Conservation (phyloP, 2,888 invertebrate genomes). For the Drosophila flavopinicola region DNA sequence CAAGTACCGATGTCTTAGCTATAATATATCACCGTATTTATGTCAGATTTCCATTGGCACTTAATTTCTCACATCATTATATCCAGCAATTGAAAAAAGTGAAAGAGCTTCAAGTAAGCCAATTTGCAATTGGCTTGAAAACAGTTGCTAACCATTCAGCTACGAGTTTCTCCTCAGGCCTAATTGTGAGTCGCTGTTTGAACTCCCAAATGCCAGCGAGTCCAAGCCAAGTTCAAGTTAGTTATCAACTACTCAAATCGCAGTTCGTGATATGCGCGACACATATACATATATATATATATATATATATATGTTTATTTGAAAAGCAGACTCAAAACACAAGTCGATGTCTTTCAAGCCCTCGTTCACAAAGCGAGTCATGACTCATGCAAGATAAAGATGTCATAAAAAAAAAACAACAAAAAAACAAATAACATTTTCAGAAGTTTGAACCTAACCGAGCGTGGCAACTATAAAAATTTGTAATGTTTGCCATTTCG, state of each 20-base stretch:
- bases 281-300: neutral
- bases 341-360: slow-evolving; percentile 8
- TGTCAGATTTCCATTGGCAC: slow-evolving; percentile 1
- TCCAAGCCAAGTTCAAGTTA: slow-evolving; percentile 16
- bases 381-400: slow-evolving; percentile 42
- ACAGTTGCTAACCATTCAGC: neutral
- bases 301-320: neutral
- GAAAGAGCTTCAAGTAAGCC: slow-evolving; percentile 4
- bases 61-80: neutral
- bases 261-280: slow-evolving; percentile 24
- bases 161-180: slow-evolving; percentile 26
- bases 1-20: too few relatives aligned
- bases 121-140: slow-evolving; percentile 8
- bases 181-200: neutral
- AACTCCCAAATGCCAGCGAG: slow-evolving; percentile 11
- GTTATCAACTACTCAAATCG: slow-evolving; percentile 11
- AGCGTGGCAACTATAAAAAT: slow-evolving; percentile 42
- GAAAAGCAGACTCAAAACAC: neutral
- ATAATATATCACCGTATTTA: neutral
- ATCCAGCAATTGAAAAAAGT: neutral
- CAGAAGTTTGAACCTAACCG: slow-evolving; percentile 38
- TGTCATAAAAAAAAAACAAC: slow-evolving; percentile 27
- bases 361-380: slow-evolving; percentile 20
- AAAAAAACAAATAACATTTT: slow-evolving; percentile 12
- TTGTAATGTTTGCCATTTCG: slow-evolving; percentile 51